Evolutionary conservation across 1,140 invertebrate genomes (phyloP).

Genomic region (Caenorhabditis remanei): DNA sequence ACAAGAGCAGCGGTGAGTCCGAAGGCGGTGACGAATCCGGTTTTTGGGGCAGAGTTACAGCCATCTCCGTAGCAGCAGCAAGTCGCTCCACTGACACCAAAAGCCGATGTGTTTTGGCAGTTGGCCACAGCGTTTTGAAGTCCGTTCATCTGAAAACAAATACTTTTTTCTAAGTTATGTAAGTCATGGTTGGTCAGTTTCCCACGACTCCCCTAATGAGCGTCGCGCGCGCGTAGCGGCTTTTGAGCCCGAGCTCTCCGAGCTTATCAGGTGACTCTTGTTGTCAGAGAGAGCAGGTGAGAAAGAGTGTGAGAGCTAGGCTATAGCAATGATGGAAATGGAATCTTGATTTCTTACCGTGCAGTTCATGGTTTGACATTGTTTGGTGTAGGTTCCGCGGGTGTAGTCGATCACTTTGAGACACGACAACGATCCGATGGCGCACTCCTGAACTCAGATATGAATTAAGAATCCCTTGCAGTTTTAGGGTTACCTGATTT

Average conservation of each 20-base stretch:
- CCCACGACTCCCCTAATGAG: conserved; percentile 20
- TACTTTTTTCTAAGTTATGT: background rate
- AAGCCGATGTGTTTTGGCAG: conserved; percentile 2
- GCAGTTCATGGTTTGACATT: conserved; percentile 47
- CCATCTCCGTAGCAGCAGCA: conserved; percentile 55
- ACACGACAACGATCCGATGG: background rate
- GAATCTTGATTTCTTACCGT: background rate
- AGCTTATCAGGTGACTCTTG: conserved; percentile 28
- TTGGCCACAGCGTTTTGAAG: background rate
- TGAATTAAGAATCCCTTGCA: background rate
- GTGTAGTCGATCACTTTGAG: conserved; percentile 30
- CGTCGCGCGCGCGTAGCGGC: no score
- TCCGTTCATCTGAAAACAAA: conserved; percentile 8
- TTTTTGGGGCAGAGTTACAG: conserved; percentile 38
- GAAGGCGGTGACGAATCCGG: background rate
- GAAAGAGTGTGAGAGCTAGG: background rate
- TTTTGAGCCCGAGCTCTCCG: background rate
- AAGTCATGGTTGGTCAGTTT: background rate
- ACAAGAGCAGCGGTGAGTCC: background rate
- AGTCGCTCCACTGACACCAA: background rate
- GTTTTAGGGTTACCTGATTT: background rate
- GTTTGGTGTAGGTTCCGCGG: conserved; percentile 42
- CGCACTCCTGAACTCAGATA: conserved; percentile 7
- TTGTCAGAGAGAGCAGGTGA: conserved; percentile 8
- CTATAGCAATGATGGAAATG: background rate